Evolutionary conservation across 2,888 invertebrate species (phyloP).

Genomic region (Ormyrus thymus): DNA sequence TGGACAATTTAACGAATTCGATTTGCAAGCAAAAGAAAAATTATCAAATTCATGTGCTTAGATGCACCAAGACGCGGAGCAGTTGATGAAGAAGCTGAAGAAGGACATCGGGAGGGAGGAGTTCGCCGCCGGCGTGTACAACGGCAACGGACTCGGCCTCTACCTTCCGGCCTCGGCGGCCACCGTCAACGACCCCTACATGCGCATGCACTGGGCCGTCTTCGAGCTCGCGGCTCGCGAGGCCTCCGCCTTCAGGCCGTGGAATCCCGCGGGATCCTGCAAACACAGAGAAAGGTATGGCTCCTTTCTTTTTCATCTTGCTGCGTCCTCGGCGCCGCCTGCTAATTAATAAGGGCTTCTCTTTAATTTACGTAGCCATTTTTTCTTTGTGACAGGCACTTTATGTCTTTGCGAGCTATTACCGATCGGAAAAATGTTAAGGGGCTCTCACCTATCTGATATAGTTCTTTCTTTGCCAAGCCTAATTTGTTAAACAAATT

Average conservation of each 20-base stretch:
- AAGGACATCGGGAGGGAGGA: conserved; percentile 72
- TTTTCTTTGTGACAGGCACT: too few species aligned
- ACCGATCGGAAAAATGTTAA: too few species aligned
- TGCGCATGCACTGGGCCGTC: conserved; percentile 73
- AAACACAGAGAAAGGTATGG: conserved; percentile 74
- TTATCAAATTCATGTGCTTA: conserved; percentile 34
- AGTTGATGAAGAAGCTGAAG: conserved; percentile 68
- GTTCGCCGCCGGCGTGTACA: conserved; percentile 65
- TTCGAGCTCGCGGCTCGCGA: conserved; percentile 72
- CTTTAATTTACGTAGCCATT: too few species aligned
- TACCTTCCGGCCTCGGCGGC: conserved; percentile 69
- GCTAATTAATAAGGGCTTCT: too few species aligned
- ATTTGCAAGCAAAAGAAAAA: too few species aligned
- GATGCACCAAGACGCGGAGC: conserved; percentile 70
- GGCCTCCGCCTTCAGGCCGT: conserved; percentile 74
- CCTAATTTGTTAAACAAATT: too few species aligned
- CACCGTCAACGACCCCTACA: conserved; percentile 67
- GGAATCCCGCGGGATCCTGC: conserved; percentile 71
- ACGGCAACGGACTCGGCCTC: conserved; percentile 70
- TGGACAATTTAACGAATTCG: too few species aligned
- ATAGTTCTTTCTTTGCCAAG: too few species aligned
- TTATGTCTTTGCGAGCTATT: too few species aligned
- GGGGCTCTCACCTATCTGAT: too few species aligned
- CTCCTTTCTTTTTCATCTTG: background rate
- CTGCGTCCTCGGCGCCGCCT: background rate